Conservation (phyloP, 1,140 invertebrate species). For the Plodia interpunctella region DNA sequence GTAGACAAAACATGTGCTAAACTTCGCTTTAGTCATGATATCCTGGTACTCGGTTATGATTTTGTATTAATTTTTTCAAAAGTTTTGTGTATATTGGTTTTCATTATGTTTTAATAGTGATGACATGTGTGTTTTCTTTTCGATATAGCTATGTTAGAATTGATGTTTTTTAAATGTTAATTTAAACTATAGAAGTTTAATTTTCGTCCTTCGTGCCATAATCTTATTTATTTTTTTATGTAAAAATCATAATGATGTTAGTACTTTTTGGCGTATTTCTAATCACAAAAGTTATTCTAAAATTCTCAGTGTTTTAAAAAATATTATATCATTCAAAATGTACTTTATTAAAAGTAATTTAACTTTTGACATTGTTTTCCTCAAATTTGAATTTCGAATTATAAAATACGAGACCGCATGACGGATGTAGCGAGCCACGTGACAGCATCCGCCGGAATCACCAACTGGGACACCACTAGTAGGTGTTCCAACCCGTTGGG, state of each 20-base stretch:
- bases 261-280: too few species aligned
- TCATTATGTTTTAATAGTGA: background rate
- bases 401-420: slow-evolving; percentile 13
- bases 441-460: slow-evolving; percentile 45
- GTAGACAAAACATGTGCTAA: slow-evolving; percentile 5
- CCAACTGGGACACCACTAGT: slow-evolving; percentile 14
- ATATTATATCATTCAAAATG: too few species aligned
- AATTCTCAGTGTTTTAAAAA: too few species aligned
- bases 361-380: too few species aligned
- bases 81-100: background rate
- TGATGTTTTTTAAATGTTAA: too few species aligned
- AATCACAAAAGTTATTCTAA: too few species aligned
- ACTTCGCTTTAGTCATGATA: slow-evolving; percentile 4
- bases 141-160: too few species aligned
- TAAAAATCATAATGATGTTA: too few species aligned
- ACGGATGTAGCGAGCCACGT: slow-evolving; percentile 53
- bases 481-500: slow-evolving; percentile 9
- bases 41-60: background rate
- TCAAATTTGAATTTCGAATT: slow-evolving; percentile 1
- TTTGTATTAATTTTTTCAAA: background rate
- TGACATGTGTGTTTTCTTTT: background rate
- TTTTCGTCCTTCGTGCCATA: too few species aligned
- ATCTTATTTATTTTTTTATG: too few species aligned
- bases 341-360: too few species aligned
- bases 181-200: too few species aligned